Evolutionary conservation across 1,140 invertebrate genomes (phyloP).

Genomic region (Nylanderia fulva): DNA sequence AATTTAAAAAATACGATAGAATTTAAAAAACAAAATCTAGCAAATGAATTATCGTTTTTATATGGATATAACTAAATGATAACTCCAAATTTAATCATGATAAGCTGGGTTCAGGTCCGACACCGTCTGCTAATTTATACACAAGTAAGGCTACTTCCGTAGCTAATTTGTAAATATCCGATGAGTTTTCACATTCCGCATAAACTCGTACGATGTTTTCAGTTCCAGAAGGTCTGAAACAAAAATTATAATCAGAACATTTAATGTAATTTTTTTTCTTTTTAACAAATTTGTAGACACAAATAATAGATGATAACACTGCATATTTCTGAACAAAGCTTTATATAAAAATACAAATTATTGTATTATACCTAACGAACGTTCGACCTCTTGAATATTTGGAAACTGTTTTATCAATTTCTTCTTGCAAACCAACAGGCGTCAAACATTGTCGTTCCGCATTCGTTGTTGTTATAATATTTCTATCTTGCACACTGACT

Average conservation of each 20-base stretch:
- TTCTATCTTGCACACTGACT: slow-evolving; percentile 94
- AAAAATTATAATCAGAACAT: background rate
- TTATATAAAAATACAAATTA: background rate
- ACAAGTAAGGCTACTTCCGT: slow-evolving; percentile 92
- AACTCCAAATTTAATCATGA: background rate
- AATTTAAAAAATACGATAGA: background rate
- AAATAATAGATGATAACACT: background rate
- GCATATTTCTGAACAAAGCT: background rate
- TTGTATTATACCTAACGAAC: slow-evolving; percentile 91
- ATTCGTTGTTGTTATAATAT: slow-evolving; percentile 93
- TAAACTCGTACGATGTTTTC: slow-evolving; percentile 99
- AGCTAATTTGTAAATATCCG: slow-evolving; percentile 90
- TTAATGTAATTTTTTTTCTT: slow-evolving; percentile 6
- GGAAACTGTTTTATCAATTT: slow-evolving; percentile 91
- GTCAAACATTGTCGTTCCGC: slow-evolving; percentile 93
- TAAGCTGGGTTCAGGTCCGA: slow-evolving; percentile 83
- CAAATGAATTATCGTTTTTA: background rate
- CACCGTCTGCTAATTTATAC: slow-evolving; percentile 91
- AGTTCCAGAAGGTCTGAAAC: slow-evolving; percentile 96
- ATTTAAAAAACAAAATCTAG: background rate
- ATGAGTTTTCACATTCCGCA: slow-evolving; percentile 95
- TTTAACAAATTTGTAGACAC: background rate
- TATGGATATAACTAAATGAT: background rate
- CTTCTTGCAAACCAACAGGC: slow-evolving; percentile 93
- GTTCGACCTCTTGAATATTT: slow-evolving; percentile 91